Evolutionary conservation across 2,797 vertebrate genomes (phyloP).

Genomic region (Pseudomugil tenellus): DNA sequence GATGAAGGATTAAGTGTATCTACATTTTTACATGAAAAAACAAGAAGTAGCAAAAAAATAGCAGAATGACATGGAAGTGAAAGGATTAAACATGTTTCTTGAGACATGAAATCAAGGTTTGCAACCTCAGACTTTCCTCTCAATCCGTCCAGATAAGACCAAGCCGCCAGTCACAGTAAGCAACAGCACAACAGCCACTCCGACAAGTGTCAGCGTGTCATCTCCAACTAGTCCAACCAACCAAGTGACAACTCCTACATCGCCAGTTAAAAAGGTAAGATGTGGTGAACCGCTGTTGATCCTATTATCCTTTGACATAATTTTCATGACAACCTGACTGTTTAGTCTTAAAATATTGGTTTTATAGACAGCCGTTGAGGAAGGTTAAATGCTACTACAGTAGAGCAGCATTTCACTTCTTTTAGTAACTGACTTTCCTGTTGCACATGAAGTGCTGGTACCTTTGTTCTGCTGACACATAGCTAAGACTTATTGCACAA

Average conservation of each 20-base stretch:
- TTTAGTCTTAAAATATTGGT: background rate
- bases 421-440: slow-evolving; percentile 10
- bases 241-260: slow-evolving; percentile 90
- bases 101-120: no score
- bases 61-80: no score
- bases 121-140: no score
- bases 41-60: no score
- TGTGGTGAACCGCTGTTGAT: slow-evolving; percentile 8
- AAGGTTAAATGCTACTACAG: slow-evolving; percentile 2
- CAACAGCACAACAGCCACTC: slow-evolving; percentile 82
- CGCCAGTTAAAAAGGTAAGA: slow-evolving; percentile 94
- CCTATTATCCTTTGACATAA: background rate
- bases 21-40: no score
- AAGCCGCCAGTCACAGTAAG: slow-evolving; percentile 86
- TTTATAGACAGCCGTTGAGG: background rate
- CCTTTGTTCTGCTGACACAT: background rate
- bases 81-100: no score
- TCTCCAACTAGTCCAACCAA: slow-evolving; percentile 86
- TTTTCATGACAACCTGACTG: background rate
- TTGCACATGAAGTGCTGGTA: background rate
- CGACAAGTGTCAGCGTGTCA: slow-evolving; percentile 80
- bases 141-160: slow-evolving; percentile 86
- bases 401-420: background rate
- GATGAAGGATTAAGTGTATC: no score
- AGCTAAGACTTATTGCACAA: slow-evolving; percentile 5